A percentile compares a stretch with the other conserved stretches of the same genome.
Conservation (phyloP, 2,113 vertebrate genomes). For the Grallaria varia region DNA sequence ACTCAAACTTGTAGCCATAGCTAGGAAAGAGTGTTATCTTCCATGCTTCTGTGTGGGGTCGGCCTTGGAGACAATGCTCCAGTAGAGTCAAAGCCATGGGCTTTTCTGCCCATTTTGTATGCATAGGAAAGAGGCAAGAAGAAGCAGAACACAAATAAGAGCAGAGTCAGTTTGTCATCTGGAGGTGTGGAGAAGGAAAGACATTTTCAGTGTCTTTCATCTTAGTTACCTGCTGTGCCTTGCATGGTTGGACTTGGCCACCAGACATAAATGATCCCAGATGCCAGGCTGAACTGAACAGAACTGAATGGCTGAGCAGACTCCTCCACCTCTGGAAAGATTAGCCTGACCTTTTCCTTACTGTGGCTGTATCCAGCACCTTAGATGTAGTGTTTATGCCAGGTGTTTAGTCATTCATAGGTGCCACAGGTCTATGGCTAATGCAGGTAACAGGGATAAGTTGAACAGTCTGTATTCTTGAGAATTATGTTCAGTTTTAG, state of each 20-base stretch:
- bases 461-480: background rate
- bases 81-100: background rate
- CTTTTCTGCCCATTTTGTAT: background rate
- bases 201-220: background rate
- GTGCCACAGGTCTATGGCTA: background rate
- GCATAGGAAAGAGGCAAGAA: background rate
- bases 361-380: background rate
- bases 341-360: background rate
- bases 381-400: background rate
- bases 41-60: fast-evolving
- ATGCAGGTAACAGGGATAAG: background rate
- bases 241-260: background rate
- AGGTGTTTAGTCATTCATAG: background rate
- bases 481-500: background rate
- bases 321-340: background rate
- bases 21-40: fast-evolving
- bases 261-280: background rate
- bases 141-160: background rate
- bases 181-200: background rate
- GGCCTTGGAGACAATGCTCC: background rate
- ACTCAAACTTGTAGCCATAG: background rate
- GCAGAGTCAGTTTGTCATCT: background rate
- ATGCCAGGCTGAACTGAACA: background rate
- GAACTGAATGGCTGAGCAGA: background rate
- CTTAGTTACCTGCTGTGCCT: background rate